These are phyloP conservation scores for Phasia obesa DNA, from an alignment of 2,888 invertebrate genomes.

Conservation along the genomic window DNA sequence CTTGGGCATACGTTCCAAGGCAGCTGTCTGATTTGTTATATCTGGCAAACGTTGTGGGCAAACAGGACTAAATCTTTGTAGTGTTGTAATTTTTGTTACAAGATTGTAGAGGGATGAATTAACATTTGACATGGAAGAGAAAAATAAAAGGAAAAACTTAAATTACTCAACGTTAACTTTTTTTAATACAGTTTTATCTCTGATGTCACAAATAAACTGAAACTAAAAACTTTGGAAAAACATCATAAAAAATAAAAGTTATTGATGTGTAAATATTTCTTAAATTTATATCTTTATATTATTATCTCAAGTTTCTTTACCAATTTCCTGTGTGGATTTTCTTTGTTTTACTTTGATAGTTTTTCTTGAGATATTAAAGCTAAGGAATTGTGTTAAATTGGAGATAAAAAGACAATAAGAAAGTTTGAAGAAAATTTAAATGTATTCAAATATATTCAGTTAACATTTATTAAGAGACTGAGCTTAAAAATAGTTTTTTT, in stretches of 20 bases:
- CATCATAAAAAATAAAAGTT: slow-evolving; percentile 2
- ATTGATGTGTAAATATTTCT: slow-evolving; percentile 61
- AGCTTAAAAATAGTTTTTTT: not conserved
- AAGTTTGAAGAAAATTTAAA: not conserved
- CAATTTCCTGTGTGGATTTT: slow-evolving; percentile 13
- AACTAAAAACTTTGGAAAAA: slow-evolving; percentile 5
- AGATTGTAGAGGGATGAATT: not conserved
- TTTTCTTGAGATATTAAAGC: slow-evolving; percentile 45
- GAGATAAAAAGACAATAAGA: not conserved
- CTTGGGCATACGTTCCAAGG: slow-evolving; percentile 92
- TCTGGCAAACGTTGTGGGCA: slow-evolving; percentile 96
- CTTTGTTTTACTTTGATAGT: slow-evolving; percentile 20
- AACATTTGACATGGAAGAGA: slow-evolving; percentile 19
- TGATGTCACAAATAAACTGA: slow-evolving; percentile 7
- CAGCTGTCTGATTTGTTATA: slow-evolving; percentile 92
- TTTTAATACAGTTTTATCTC: not conserved
- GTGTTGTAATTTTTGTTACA: slow-evolving; percentile 1
- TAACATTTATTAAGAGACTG: slow-evolving; percentile 23
- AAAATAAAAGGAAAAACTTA: slow-evolving; percentile 66
- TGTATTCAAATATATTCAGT: slow-evolving; percentile 2
- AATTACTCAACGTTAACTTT: not conserved
- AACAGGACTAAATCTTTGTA: slow-evolving; percentile 92
- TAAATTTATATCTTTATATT: slow-evolving; percentile 23
- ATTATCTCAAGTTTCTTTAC: not conserved
- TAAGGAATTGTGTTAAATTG: slow-evolving; percentile 35